Conservation (phyloP, 2,888 invertebrate species). For the Quadroppia sp. region DNA sequence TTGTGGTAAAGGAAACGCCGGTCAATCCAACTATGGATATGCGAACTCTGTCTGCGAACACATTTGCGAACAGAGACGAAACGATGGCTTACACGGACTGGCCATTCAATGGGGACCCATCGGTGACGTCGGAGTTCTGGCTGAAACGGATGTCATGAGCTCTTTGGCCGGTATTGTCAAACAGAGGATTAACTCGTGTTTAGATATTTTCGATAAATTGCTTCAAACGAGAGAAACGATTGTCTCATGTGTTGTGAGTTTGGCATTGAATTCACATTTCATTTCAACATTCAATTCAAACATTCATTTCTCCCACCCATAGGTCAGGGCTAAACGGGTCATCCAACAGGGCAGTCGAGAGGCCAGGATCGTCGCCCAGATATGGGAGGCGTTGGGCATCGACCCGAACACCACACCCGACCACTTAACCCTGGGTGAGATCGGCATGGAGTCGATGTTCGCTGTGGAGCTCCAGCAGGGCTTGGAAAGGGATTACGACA, state of each 20-base stretch:
- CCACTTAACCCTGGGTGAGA: constrained; percentile 75
- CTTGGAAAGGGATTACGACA: no score
- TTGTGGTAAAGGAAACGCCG: constrained; percentile 91
- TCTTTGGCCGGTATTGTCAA: constrained; percentile 54
- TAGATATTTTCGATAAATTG: constrained; percentile 79
- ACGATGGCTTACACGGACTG: no score
- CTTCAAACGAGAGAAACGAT: constrained; percentile 80
- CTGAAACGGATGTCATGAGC: constrained; percentile 62
- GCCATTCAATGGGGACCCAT: no score
- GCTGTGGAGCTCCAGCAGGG: constrained; percentile 98
- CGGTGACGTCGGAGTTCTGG: constrained; percentile 90
- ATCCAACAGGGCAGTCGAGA: background rate
- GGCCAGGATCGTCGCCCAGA: background rate
- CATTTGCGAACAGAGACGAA: no score
- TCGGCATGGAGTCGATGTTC: constrained; percentile 98
- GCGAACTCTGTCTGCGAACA: no score
- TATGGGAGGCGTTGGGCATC: constrained; percentile 25
- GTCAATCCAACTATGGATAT: no score
- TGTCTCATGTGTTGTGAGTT: constrained; percentile 60
- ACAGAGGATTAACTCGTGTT: constrained; percentile 84
- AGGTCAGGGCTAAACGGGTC: background rate
- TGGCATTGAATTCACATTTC: background rate
- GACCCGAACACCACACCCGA: constrained; percentile 29
- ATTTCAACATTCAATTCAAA: no score
- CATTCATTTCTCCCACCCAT: no score